Conservation (phyloP, 2,888 invertebrate genomes). For the Rotaria magnacalcarata region DNA sequence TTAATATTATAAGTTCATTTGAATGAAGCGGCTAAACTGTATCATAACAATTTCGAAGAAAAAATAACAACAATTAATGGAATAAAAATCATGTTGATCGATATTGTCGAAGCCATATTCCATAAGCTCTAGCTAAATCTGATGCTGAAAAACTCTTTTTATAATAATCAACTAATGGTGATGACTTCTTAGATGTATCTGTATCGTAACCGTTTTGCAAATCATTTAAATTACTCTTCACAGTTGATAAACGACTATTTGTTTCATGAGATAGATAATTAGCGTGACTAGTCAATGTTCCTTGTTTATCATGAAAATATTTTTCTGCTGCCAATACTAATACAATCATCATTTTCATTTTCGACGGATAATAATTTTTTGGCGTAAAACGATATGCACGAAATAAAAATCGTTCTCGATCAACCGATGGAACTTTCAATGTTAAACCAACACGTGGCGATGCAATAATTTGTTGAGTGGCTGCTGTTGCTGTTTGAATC, state of each 20-base stretch:
- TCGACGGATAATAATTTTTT: constrained; percentile 4
- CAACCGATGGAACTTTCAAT: background rate
- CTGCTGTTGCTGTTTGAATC: background rate
- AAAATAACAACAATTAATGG: too few species aligned
- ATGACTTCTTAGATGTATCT: background rate
- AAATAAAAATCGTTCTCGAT: constrained; percentile 33
- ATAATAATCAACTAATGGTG: constrained; percentile 17
- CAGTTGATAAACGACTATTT: background rate
- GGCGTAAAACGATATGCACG: constrained; percentile 26
- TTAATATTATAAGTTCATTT: too few species aligned
- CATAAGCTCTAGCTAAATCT: background rate
- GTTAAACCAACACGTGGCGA: constrained; percentile 33
- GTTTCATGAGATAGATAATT: background rate
- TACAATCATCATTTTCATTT: background rate
- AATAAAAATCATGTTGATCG: background rate
- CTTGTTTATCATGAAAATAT: background rate
- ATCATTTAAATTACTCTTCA: background rate
- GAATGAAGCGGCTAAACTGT: too few species aligned
- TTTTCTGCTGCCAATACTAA: background rate
- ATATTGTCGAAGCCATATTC: background rate
- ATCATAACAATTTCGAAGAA: too few species aligned
- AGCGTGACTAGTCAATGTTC: background rate
- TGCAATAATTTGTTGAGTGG: background rate
- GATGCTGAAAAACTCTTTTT: background rate
- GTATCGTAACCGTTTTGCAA: background rate